These are phyloP conservation scores for Lobophora halterata DNA, from an alignment of 2,888 invertebrate species.

Conservation along the genomic window DNA sequence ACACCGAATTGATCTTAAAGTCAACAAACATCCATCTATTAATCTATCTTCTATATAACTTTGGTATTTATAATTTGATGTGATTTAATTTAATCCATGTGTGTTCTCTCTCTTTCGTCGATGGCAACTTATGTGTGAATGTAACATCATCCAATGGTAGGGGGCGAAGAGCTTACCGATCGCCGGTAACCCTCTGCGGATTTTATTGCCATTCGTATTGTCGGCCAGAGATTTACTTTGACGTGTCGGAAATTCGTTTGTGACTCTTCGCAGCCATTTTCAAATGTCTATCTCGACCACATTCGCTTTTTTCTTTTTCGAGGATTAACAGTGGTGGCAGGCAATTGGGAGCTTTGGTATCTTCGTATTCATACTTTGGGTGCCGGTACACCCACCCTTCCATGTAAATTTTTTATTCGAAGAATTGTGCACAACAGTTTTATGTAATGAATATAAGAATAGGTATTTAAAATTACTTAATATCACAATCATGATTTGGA, in stretches of 20 bases:
- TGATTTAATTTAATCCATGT: no score
- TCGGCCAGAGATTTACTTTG: slow-evolving; percentile 76
- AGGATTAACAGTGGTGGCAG: slow-evolving; percentile 15
- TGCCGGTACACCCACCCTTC: no score
- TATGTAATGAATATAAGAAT: no score
- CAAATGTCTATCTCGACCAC: slow-evolving; percentile 47
- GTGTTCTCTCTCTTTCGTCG: slow-evolving; percentile 6
- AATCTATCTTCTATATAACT: no score
- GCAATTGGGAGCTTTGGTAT: slow-evolving; percentile 1
- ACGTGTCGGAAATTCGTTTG: slow-evolving; percentile 74
- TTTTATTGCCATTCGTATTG: slow-evolving; percentile 78
- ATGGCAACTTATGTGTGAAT: slow-evolving; percentile 27
- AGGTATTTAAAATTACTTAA: no score
- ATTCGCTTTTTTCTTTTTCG: slow-evolving; percentile 32
- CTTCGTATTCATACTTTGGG: not conserved
- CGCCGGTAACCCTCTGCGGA: slow-evolving; percentile 62
- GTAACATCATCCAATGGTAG: slow-evolving; percentile 32
- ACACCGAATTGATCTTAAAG: no score
- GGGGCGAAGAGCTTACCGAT: slow-evolving; percentile 62
- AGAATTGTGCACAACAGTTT: no score
- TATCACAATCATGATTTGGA: no score
- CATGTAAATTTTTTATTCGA: no score
- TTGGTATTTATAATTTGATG: no score
- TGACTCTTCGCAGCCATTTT: slow-evolving; percentile 60
- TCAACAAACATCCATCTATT: no score